Conservation (phyloP, 2,113 vertebrate genomes). For the Protobothrops flavoviridis region DNA sequence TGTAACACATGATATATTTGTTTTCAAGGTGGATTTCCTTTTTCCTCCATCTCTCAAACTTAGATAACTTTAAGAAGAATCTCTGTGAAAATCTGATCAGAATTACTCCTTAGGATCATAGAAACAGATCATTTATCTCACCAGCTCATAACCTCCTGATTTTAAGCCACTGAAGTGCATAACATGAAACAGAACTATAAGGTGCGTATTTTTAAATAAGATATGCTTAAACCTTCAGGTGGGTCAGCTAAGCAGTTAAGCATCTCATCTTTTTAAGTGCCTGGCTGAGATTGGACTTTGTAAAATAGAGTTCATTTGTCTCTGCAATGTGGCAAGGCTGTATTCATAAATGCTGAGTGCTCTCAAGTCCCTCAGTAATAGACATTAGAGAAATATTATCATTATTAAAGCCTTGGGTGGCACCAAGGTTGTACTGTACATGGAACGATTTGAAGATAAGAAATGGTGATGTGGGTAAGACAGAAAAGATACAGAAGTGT, state of each 20-base stretch:
- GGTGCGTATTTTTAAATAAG: not conserved
- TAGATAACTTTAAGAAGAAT: not conserved
- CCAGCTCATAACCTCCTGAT: not conserved
- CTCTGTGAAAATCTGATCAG: not conserved
- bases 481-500: not conserved
- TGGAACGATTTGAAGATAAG: slow-evolving; percentile 1
- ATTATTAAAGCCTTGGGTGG: slow-evolving; percentile 32
- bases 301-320: slow-evolving; percentile 35
- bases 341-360: slow-evolving; percentile 37
- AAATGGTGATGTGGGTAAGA: not conserved
- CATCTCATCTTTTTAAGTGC: not conserved
- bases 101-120: not conserved
- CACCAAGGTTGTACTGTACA: slow-evolving; percentile 22
- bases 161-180: not conserved
- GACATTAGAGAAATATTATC: slow-evolving; percentile 33
- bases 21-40: not conserved
- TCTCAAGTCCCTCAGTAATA: slow-evolving; percentile 22
- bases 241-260: not conserved
- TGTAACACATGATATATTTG: not conserved
- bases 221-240: not conserved
- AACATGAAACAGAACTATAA: not conserved
- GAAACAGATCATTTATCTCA: not conserved
- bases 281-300: slow-evolving; percentile 5
- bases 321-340: slow-evolving; percentile 29
- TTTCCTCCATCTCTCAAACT: not conserved